Evolutionary conservation across 2,888 invertebrate genomes (phyloP), one percentile per base, ranked within the genome.

Genomic region (Synanthedon tipuliformis): DNA sequence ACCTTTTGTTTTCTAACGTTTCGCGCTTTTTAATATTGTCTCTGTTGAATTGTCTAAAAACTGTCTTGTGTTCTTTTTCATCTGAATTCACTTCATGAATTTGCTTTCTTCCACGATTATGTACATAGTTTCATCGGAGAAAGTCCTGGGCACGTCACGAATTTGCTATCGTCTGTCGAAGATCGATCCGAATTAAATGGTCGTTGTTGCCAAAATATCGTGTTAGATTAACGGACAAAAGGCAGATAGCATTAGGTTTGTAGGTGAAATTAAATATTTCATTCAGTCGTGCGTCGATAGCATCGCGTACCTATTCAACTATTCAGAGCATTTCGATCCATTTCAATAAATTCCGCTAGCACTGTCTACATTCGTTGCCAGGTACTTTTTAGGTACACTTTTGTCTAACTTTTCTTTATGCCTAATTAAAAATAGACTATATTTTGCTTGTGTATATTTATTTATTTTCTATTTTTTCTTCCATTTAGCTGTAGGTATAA

Each of bases 11-110:
- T 64, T 59, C 61, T 59, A 59, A 59, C 57, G n/a, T 49, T 69
- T 66, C 63, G 66, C 62, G 68, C 61, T 52, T 65, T 53, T 63
- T 63, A 61, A 57, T 45, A 45, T 45, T 45, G 45, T 45, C 34
- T 34, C 34, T 34, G 13, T 13, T 10, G 13, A 4, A 13, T 15
- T 45, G 45, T 13, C 13, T 7, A 45, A 45, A 45, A 45, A 45
- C 15, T n/a, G 12, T 12, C 13, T 13, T n/a, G 45, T 45, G 50
- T 50, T 50, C 51, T 52, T 55, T 51, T 53, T 50, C 52, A 50
- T 34, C 51, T 15, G 15, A n/a, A 45, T 45, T 45, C n/a, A 45
- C 45, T 13, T 13, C 15, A 45, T 45, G 15, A 45, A 45, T 45
- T 45, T 45, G 45, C 15, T 45, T 34, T 34, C 34, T 34, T 34